Conservation (phyloP, 2,888 invertebrate species). For the Epiblema foenella region DNA sequence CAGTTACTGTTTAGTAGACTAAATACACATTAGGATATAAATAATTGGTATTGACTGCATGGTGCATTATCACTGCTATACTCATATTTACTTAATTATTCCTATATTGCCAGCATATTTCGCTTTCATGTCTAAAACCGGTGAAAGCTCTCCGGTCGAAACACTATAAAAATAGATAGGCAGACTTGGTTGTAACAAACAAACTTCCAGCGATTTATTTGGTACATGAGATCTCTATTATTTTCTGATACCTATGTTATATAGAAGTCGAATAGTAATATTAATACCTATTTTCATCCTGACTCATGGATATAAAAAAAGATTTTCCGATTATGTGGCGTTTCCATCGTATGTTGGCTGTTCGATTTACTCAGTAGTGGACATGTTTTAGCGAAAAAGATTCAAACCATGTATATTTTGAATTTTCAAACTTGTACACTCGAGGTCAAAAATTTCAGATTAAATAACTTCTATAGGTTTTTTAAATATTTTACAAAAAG, state of each 20-base stretch:
- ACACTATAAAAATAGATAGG: too few species aligned
- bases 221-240: neutral
- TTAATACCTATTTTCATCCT: neutral
- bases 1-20: conserved; percentile 14
- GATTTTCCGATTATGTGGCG: neutral
- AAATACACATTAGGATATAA: neutral
- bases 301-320: neutral
- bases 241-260: neutral
- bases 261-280: neutral
- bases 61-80: neutral
- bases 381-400: neutral
- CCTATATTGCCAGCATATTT: neutral
- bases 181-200: too few species aligned
- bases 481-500: too few species aligned
- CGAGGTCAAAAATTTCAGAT: too few species aligned
- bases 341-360: neutral
- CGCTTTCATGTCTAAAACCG: too few species aligned
- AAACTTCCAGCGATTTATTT: too few species aligned
- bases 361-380: neutral
- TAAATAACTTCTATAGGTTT: too few species aligned
- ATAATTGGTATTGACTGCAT: neutral
- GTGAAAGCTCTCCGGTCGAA: too few species aligned
- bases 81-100: neutral
- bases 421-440: too few species aligned
- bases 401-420: neutral